phyloP scores from a whole-genome alignment of 2,113 vertebrate genomes.

The Oreochromis spilurus region DNA sequence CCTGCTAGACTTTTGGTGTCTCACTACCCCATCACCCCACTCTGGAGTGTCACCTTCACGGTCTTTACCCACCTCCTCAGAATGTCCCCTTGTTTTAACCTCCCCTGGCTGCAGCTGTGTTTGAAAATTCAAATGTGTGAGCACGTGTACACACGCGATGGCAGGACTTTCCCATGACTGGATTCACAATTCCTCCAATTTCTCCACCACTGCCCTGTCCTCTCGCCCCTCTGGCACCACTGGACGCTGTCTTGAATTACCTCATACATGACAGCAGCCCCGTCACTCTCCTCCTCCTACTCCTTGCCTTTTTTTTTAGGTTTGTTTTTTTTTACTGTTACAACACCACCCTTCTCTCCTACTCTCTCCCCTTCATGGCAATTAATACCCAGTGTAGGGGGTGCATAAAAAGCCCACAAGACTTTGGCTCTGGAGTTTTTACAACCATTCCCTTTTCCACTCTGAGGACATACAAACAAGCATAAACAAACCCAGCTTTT shows the following conservation, averaged over 20 bases:
- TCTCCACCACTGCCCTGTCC: background rate
- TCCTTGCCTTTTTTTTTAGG: background rate
- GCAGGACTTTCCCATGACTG: slow-evolving; percentile 52
- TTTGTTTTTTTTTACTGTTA: slow-evolving; percentile 11
- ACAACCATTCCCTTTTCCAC: slow-evolving; percentile 46
- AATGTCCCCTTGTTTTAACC: slow-evolving; percentile 32
- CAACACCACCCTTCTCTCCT: background rate
- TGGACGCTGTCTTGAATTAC: slow-evolving; percentile 52
- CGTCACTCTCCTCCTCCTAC: slow-evolving; percentile 15
- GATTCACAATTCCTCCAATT: slow-evolving; percentile 1
- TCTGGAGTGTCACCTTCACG: slow-evolving; percentile 66
- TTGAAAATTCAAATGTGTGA: slow-evolving; percentile 33
- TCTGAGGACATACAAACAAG: slow-evolving; percentile 59
- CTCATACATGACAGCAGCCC: slow-evolving; percentile 48
- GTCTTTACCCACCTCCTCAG: slow-evolving; percentile 34
- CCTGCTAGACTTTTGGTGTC: slow-evolving; percentile 7
- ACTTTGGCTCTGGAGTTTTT: slow-evolving; percentile 44
- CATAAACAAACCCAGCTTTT: slow-evolving; percentile 62
- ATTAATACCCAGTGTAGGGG: slow-evolving; percentile 59
- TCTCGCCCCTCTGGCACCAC: slow-evolving; percentile 30
- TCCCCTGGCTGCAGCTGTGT: slow-evolving; percentile 53
- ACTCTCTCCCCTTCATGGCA: slow-evolving; percentile 25
- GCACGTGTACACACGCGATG: slow-evolving; percentile 6
- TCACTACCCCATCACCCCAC: slow-evolving; percentile 10
- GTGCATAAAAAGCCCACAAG: slow-evolving; percentile 50